Conservation (phyloP, 2,888 invertebrate genomes). For the Dascillus cervinus region DNA sequence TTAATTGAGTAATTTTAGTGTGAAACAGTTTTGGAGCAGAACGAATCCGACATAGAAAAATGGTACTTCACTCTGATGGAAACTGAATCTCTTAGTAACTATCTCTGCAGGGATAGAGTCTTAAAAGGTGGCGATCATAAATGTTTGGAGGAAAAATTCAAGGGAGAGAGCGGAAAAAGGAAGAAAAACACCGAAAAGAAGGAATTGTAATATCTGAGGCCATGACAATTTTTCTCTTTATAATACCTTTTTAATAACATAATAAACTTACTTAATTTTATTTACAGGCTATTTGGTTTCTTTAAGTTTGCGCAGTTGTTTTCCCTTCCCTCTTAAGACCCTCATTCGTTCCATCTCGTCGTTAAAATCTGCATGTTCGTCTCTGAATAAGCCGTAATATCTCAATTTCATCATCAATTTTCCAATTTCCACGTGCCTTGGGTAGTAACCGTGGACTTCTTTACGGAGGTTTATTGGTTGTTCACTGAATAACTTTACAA, state of each 20-base stretch:
- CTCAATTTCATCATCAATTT: slow-evolving; percentile 64
- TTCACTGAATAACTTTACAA: slow-evolving; percentile 69
- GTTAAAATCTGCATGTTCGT: slow-evolving; percentile 83
- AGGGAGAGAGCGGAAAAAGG: slow-evolving; percentile 35
- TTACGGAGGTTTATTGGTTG: slow-evolving; percentile 66
- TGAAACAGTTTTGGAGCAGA: slow-evolving; percentile 76
- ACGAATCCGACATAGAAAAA: slow-evolving; percentile 78
- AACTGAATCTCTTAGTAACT: slow-evolving; percentile 57
- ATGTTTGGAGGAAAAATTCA: slow-evolving; percentile 54
- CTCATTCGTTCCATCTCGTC: slow-evolving; percentile 77
- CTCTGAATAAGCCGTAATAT: slow-evolving; percentile 72
- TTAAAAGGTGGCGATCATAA: slow-evolving; percentile 59
- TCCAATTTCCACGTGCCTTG: slow-evolving; percentile 71
- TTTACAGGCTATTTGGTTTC: slow-evolving; percentile 2
- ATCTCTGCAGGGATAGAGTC: slow-evolving; percentile 70
- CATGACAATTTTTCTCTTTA: slow-evolving; percentile 8
- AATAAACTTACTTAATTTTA: too few relatives aligned
- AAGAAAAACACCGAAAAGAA: slow-evolving; percentile 11
- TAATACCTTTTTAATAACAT: not conserved
- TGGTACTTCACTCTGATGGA: slow-evolving; percentile 88
- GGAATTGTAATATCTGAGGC: slow-evolving; percentile 25
- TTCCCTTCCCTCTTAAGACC: slow-evolving; percentile 68
- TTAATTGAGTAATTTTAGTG: slow-evolving; percentile 53
- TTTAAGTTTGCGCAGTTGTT: slow-evolving; percentile 30
- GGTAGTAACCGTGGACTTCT: slow-evolving; percentile 77